Base-by-base conservation (phyloP, 2,113 vertebrate species). In the Odontesthes bonariensis region DNA sequence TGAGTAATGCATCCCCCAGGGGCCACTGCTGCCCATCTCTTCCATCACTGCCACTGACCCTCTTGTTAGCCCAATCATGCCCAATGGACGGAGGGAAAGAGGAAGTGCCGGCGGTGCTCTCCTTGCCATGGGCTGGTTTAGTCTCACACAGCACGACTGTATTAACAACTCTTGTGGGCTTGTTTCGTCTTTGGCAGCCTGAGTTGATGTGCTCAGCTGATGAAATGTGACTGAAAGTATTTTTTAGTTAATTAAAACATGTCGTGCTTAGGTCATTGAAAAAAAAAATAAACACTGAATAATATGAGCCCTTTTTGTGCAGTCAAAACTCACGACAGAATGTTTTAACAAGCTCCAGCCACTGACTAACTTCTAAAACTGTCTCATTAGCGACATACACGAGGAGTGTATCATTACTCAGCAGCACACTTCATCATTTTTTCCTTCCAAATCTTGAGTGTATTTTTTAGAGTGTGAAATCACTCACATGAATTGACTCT, bases 391-490 rank as follows among this genome's bases (percentile, higher is more conserved):
- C 53, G 42, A 54, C n/a, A 65, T 23, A 74, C 78, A 82, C 38
- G 75, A 88, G 84, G 73, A 83, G 67, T 84, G 79, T 69, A 83
- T 79, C 82, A 85, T 90, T 73, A 83, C 72, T 89, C 82, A 87
- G 84, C 68, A 65, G 59, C 61, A 44, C 52, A 55, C 75, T 84
- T 83, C 63, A 82, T 92, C 62, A 84, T 81, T 85, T 76, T 62
- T 58, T 46, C 47, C 35, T 59, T 38, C 73, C 56, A 75, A 89
- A 81, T 81, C 44, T 84, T 27, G 72, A 74, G 47, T 79, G 73
- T 77, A 69, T 67, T 87, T 92, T 90, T 84, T 86, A 73, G 88
- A 88, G 72, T 88, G 89, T 87, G 77, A 90, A 91, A 93, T 90
- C 76, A 14, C 64, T 83, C 74, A 69, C 80, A 85, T 87, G 63